phyloP scores from a whole-genome alignment of 2,113 vertebrate genomes.

The Sylvietta virens region DNA sequence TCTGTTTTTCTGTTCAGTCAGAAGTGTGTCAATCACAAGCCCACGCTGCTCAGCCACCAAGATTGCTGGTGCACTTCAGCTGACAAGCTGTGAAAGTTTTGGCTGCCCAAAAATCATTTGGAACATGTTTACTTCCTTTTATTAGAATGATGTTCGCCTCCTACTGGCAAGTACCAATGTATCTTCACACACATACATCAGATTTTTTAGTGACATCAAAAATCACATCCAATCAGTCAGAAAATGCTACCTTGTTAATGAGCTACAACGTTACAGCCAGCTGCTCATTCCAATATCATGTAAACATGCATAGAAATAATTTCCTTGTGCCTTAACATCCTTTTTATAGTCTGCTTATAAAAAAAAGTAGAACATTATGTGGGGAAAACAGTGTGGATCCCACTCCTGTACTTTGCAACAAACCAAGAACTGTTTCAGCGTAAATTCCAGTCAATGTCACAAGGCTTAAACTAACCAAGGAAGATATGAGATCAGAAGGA shows the following conservation, averaged over 20 bases:
- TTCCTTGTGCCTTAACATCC: neutral
- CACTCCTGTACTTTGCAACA: neutral
- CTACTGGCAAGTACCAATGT: neutral
- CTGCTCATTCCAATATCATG: neutral
- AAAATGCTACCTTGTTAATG: neutral
- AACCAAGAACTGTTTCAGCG: neutral
- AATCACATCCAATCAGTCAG: neutral
- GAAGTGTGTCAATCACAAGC: constrained; percentile 14
- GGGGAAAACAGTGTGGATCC: neutral
- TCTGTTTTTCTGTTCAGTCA: neutral
- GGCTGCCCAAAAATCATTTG: neutral
- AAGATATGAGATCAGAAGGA: neutral
- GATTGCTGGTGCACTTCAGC: neutral
- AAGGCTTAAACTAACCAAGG: neutral
- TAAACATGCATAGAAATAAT: neutral
- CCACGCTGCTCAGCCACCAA: neutral
- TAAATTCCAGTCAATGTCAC: neutral
- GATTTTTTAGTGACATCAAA: neutral
- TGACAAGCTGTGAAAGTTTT: constrained; percentile 22
- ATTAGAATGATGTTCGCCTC: neutral
- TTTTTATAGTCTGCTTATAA: neutral
- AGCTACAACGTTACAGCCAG: neutral
- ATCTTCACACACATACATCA: neutral
- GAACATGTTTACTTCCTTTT: neutral
- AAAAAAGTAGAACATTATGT: neutral